Evolutionary conservation across 2,113 vertebrate genomes (phyloP).

Genomic region (Siniperca knerii): DNA sequence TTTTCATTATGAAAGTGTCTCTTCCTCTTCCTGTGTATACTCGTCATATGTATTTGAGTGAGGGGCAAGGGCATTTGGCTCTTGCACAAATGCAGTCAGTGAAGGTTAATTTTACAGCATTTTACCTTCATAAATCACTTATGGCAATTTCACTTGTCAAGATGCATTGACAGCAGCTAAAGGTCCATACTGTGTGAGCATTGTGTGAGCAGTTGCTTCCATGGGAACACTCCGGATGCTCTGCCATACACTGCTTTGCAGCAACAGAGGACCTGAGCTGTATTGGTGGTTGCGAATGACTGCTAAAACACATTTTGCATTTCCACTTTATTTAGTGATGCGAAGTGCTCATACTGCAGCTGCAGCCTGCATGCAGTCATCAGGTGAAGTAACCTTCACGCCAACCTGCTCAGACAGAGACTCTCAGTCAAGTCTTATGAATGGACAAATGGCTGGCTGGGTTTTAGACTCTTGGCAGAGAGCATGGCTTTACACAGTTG

Average conservation of each 20-base stretch:
- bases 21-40: no score
- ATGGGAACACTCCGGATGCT: no score
- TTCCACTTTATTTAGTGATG: not conserved
- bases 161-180: no score
- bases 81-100: no score
- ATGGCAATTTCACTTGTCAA: no score
- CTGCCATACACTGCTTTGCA: not conserved
- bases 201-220: no score
- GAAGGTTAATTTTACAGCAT: no score
- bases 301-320: not conserved
- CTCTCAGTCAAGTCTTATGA: not conserved
- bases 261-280: not conserved
- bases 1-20: no score
- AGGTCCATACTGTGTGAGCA: no score
- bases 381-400: not conserved
- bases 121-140: no score
- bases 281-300: not conserved
- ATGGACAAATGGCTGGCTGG: conserved; percentile 4
- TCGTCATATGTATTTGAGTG: no score
- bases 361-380: not conserved
- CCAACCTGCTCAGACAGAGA: conserved; percentile 4
- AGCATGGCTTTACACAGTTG: not conserved
- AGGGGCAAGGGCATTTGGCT: no score
- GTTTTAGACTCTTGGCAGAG: not conserved
- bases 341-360: not conserved